Evolutionary conservation across 2,113 vertebrate species (phyloP).

Genomic region (Anguilla japonica): DNA sequence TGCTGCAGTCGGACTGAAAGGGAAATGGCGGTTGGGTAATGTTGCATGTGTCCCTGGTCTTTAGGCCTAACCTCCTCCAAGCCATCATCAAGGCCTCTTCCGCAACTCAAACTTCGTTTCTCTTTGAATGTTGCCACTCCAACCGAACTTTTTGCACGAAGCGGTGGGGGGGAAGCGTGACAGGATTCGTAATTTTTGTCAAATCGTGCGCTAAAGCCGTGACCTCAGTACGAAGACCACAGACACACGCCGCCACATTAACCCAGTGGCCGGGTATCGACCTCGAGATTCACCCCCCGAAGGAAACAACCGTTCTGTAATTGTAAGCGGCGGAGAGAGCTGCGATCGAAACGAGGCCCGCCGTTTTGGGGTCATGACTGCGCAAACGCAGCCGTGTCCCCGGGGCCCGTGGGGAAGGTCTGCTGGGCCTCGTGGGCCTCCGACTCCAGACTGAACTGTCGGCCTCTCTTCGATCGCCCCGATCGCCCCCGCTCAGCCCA

Average conservation of each 20-base stretch:
- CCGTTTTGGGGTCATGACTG: background rate
- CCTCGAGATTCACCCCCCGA: too few relatives aligned
- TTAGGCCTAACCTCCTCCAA: background rate
- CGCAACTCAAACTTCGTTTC: too few relatives aligned
- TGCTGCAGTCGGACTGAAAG: constrained; percentile 47
- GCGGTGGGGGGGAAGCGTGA: too few relatives aligned
- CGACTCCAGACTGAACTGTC: background rate
- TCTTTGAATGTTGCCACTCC: too few relatives aligned
- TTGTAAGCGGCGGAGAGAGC: background rate
- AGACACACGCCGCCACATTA: background rate
- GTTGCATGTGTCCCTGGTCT: constrained; percentile 1
- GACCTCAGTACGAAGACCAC: background rate
- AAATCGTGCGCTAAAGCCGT: background rate
- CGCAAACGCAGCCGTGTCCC: background rate
- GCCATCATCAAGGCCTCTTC: too few relatives aligned
- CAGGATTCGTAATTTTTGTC: background rate
- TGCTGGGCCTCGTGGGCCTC: background rate
- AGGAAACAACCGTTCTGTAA: too few relatives aligned
- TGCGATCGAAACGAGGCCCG: background rate
- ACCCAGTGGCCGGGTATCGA: too few relatives aligned
- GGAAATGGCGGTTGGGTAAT: constrained; percentile 41
- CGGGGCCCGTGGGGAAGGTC: background rate
- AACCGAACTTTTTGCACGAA: too few relatives aligned
- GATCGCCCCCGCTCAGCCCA: background rate
- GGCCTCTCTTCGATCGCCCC: background rate